Evolutionary conservation across 2,888 invertebrate species (phyloP).

Genomic region (Synergus itoensis): DNA sequence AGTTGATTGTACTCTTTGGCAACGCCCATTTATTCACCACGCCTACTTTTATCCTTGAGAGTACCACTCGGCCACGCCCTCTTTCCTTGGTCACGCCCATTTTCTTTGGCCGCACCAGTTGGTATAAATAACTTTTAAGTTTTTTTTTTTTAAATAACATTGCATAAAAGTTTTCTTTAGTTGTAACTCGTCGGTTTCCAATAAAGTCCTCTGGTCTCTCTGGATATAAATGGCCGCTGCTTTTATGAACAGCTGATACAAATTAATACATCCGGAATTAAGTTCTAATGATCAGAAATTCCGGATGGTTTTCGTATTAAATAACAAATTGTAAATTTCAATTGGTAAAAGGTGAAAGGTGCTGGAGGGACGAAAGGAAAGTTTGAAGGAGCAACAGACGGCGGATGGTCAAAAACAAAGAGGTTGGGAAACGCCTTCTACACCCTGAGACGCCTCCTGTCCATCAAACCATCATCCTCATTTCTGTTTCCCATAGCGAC

Average conservation of each 20-base stretch:
- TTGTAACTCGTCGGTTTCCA: not conserved
- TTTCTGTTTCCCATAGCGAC: constrained; percentile 64
- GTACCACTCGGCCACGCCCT: too few relatives aligned
- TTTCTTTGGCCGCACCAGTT: too few relatives aligned
- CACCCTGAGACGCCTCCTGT: constrained; percentile 73
- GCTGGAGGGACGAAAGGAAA: constrained; percentile 3
- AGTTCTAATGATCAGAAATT: too few relatives aligned
- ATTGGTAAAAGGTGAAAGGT: not conserved
- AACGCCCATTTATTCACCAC: too few relatives aligned
- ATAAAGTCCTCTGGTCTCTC: not conserved
- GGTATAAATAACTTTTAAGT: too few relatives aligned
- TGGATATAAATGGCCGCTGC: not conserved
- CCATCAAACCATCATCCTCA: constrained; percentile 70
- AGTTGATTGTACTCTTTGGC: too few relatives aligned
- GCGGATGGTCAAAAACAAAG: constrained; percentile 53
- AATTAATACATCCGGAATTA: not conserved
- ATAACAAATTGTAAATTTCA: not conserved
- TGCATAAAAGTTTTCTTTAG: not conserved
- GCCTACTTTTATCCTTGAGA: too few relatives aligned
- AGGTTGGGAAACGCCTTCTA: constrained; percentile 66
- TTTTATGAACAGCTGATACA: not conserved
- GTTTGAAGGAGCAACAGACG: constrained; percentile 50
- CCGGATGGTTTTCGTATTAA: not conserved
- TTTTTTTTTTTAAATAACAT: not conserved
- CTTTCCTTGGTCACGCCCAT: too few relatives aligned